Base-by-base conservation (phyloP, 2,797 vertebrate genomes). In the Acanthurus tractus region DNA sequence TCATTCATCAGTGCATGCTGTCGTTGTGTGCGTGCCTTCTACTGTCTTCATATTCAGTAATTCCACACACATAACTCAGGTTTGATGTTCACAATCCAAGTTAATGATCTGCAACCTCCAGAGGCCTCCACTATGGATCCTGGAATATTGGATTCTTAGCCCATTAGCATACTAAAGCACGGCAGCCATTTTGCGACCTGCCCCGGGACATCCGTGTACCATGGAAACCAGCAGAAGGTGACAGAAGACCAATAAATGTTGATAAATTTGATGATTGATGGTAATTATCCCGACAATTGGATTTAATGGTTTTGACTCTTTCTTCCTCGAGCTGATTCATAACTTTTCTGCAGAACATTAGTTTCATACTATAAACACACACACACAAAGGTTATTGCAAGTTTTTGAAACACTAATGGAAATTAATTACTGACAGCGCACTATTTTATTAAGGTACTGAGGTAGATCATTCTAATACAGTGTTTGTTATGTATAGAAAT, bases 181-280 rank as follows among this genome's bases (percentile, higher is more conserved):
- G 49, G 42, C 4, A 8, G 48, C 63, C 34, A 73, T 86, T 89
- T 74, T 23, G 38, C 20, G 42, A n/a, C 17, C 8, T 0, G 6
- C 70, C 55, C 52, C 4, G 0, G 70, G 84, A 70, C 63, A 76
- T 73, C 61, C 42, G 58, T 17, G 22, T 57, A 56, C 70, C 25
- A 55, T 58, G 48, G 59, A 45, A 84, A 65, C 67, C 63, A 73
- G 63, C 53, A 53, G 38, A 62, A 80, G 73, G 59, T 71, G 81
- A 76, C 66, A 72, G 62, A 55, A 76, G 65, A 76, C 74, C 83
- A 88, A 88, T 75, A 67, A n/a, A 79, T 49, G 81, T 64, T 44
- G 72, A 84, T 58, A 84, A 77, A 78, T 79, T 36, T 58, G 55
- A 83, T 68, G 59, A 56, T 50, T 81, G 48, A 66, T 73, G 61